Conservation (phyloP, 92 coral and sea anemone species). For the Meandrina meandrites region DNA sequence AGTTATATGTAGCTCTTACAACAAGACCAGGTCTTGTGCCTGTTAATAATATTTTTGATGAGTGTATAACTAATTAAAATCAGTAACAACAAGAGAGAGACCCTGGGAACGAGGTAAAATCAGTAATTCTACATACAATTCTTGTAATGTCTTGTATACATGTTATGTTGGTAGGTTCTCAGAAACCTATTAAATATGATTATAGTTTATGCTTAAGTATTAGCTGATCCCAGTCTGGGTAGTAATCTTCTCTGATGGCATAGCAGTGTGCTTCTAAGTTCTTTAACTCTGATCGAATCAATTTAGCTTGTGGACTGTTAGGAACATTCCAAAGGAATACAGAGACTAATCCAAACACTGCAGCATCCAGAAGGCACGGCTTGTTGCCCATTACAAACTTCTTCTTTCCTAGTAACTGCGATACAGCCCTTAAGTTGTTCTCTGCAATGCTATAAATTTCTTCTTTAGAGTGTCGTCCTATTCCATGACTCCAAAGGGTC, state of each 20-base stretch:
- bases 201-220: constrained; percentile 36
- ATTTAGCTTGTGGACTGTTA: constrained; percentile 67
- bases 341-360: constrained; percentile 68
- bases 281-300: constrained; percentile 58
- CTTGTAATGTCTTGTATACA: no score
- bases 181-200: neutral
- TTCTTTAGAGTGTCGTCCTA: constrained; percentile 74
- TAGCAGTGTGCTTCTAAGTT: constrained; percentile 70
- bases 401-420: constrained; percentile 67
- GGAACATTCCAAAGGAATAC: constrained; percentile 62
- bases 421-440: constrained; percentile 69
- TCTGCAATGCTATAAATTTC: constrained; percentile 77
- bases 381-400: constrained; percentile 68
- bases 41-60: no score
- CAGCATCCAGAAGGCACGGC: constrained; percentile 73
- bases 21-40: neutral
- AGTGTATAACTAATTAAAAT: no score
- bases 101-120: no score
- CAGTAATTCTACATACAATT: no score
- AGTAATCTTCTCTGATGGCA: constrained; percentile 64
- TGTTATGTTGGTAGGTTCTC: neutral
- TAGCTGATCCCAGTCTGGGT: constrained; percentile 84
- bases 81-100: no score
- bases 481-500: constrained; percentile 70
- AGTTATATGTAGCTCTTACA: neutral